Evolutionary conservation across 2,113 vertebrate species (phyloP).

Genomic region (Brachyistius frenatus): DNA sequence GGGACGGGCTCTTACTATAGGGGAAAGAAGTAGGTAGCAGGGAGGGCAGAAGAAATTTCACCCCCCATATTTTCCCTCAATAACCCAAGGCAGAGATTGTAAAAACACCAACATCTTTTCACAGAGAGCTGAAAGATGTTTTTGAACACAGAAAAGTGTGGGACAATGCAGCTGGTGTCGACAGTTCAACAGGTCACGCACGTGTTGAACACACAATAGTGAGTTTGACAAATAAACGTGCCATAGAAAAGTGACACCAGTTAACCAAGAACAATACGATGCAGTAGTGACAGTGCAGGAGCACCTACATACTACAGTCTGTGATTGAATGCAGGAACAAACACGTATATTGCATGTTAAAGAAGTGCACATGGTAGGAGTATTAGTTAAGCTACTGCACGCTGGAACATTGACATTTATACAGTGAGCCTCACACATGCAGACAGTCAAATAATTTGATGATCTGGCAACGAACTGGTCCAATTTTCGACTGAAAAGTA

Average conservation of each 20-base stretch:
- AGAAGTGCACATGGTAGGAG: slow-evolving; percentile 10
- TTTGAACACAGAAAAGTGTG: slow-evolving; percentile 68
- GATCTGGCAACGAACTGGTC: neutral
- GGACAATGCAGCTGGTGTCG: slow-evolving; percentile 48
- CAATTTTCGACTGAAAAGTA: neutral
- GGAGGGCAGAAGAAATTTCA: slow-evolving; percentile 52
- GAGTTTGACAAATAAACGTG: slow-evolving; percentile 59
- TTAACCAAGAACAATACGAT: slow-evolving; percentile 37
- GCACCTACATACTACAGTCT: slow-evolving; percentile 58
- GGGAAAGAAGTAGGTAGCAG: slow-evolving; percentile 38
- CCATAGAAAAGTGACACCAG: slow-evolving; percentile 44
- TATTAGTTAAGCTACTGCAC: slow-evolving; percentile 32
- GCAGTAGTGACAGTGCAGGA: slow-evolving; percentile 57
- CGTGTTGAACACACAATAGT: slow-evolving; percentile 65
- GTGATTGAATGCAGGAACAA: slow-evolving; percentile 49
- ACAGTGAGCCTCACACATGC: slow-evolving; percentile 70
- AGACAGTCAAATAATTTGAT: neutral
- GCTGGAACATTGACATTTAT: slow-evolving; percentile 23
- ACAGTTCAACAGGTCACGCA: slow-evolving; percentile 64
- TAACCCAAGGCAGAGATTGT: slow-evolving; percentile 87
- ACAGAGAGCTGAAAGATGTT: slow-evolving; percentile 78
- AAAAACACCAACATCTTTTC: slow-evolving; percentile 86
- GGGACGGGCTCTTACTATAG: slow-evolving; percentile 40
- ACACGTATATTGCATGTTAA: slow-evolving; percentile 59
- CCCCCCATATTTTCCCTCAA: slow-evolving; percentile 46